Percentiles rank a stretch among this genome's conserved stretches.
phyloP scores from a whole-genome alignment of 2,797 vertebrate species.

The Alectoris magna region DNA sequence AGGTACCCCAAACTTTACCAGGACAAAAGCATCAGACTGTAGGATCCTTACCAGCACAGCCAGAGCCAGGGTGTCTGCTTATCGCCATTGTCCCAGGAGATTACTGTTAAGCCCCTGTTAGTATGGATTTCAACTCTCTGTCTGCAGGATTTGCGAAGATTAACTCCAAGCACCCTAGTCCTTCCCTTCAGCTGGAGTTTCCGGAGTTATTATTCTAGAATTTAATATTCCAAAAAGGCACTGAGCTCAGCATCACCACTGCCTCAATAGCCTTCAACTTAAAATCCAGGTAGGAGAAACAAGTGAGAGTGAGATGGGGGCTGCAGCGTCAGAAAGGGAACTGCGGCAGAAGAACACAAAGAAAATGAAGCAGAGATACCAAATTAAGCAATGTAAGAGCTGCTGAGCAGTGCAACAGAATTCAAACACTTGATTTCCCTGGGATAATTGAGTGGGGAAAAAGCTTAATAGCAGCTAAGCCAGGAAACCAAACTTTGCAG shows the following conservation, averaged over 20 bases:
- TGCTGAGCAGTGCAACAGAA: not conserved
- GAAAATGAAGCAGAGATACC: not conserved
- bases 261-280: not conserved
- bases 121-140: conserved; percentile 15
- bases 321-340: not conserved
- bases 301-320: not conserved
- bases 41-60: not conserved
- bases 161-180: conserved; percentile 49
- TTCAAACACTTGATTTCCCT: not conserved
- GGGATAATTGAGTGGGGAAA: not conserved
- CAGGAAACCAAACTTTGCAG: not conserved
- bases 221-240: conserved; percentile 22
- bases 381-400: not conserved
- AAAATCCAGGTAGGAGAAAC: not conserved
- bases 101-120: not conserved
- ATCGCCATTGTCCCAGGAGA: not conserved
- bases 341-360: not conserved
- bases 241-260: not conserved
- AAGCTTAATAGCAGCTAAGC: not conserved
- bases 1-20: not conserved
- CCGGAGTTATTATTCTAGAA: not conserved
- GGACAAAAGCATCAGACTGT: not conserved
- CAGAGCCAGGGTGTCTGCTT: not conserved
- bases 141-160: conserved; percentile 56
- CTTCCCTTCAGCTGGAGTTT: not conserved